phyloP scores from a whole-genome alignment of 2,113 vertebrate species.

The Amia ocellicauda region DNA sequence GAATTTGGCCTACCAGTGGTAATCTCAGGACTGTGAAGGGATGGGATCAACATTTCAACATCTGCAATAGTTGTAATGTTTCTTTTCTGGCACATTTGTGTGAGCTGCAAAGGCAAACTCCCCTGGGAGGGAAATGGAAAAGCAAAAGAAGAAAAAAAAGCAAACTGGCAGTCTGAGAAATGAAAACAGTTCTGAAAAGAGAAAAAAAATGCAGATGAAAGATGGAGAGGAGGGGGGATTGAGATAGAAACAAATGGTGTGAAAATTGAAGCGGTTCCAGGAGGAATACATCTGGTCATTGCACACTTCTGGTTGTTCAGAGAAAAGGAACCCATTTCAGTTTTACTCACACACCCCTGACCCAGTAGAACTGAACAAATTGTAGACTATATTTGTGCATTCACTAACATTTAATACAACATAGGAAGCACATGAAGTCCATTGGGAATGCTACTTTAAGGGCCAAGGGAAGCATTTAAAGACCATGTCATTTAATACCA shows the following conservation, averaged over 20 bases:
- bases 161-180: constrained; percentile 63
- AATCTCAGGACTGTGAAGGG: constrained; percentile 57
- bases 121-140: constrained; percentile 57
- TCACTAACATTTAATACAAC: too few species aligned
- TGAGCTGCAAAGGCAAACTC: constrained; percentile 55
- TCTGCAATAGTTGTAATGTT: constrained; percentile 75
- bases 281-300: neutral
- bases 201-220: constrained; percentile 52
- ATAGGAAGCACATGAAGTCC: too few species aligned
- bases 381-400: too few species aligned
- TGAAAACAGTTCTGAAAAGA: constrained; percentile 61
- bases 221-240: constrained; percentile 42
- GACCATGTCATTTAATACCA: too few species aligned
- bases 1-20: constrained; percentile 45
- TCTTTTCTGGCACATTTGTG: constrained; percentile 60
- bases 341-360: too few species aligned
- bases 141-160: constrained; percentile 54
- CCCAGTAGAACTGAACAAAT: too few species aligned
- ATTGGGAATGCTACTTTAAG: too few species aligned
- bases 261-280: constrained; percentile 31
- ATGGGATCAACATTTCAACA: constrained; percentile 75
- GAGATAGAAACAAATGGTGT: constrained; percentile 32
- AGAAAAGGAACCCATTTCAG: neutral
- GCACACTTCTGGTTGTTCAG: neutral
- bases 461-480: too few species aligned